Base-by-base conservation (phyloP, 2,113 vertebrate species). In the Periophthalmus modestus region DNA sequence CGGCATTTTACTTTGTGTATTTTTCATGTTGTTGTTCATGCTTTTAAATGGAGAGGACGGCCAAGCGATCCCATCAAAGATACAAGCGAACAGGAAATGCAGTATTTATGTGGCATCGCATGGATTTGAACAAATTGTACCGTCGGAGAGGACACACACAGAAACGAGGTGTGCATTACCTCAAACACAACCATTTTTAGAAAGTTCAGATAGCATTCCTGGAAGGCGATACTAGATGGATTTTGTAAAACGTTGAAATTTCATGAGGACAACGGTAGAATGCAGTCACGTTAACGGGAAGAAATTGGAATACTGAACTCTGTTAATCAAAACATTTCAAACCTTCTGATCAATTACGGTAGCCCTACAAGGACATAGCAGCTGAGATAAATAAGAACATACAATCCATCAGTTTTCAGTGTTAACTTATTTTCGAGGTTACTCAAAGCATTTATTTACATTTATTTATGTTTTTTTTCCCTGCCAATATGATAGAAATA, bases 1-100 rank as follows among this genome's bases (percentile, higher is more conserved):
- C 6, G 39, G 39, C 50, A 50, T 79, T 79, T 70, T 71, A 69
- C 72, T 71, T n/a, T 73, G 39, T 59, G 57, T 75, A 16, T 69
- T 34, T 77, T 23, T 72, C n/a, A 28, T 43, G 52, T 15, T 70
- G 34, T 46, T 43, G 46, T 24, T 34, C 62, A 2, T 39, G 39
- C 48, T 63, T 5, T 65, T 11, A 39, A 69, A 62, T 55, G 14
- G 59, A 62, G 21, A 72, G 54, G 68, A 75, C 54, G 68, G 50
- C 58, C 13, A 52, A 75, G 33, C 46, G 72, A 78, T 47, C 43
- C 15, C 65, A 24, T 18, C 9, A 11, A 18, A 9, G 62, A 65
- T 65, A 39, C 62, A 43, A 39, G 9, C 16, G 9, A 33, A 63
- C 18, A 39, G 34, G 18, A 39, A 65, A 65, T 65, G 24, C 57